A percentile compares a stretch with the other conserved stretches of the same genome.
Evolutionary conservation across 2,888 invertebrate species (phyloP).

Genomic region (Hypolimnas misippus): DNA sequence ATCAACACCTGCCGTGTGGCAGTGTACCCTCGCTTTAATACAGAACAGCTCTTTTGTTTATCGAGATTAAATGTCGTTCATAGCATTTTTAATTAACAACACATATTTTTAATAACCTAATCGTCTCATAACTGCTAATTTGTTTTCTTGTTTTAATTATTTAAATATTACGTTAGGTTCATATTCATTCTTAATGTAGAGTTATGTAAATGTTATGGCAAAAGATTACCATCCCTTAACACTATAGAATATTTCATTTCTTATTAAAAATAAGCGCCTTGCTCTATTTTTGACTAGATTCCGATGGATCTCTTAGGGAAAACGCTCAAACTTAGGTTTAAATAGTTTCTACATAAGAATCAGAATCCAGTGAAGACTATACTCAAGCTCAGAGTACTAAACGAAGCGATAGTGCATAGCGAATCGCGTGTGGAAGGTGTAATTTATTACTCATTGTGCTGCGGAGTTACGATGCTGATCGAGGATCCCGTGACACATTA

Average conservation of each 20-base stretch:
- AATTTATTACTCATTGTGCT: constrained; percentile 27
- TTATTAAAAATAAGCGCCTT: constrained; percentile 8
- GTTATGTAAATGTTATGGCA: background rate
- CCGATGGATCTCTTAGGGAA: background rate
- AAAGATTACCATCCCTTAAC: background rate
- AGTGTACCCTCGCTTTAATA: background rate
- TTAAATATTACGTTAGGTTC: no score
- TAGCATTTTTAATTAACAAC: background rate
- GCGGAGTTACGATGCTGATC: constrained; percentile 13
- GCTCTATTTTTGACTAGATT: constrained; percentile 20
- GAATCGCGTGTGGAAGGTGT: constrained; percentile 30
- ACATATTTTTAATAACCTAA: background rate
- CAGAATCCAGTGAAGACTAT: constrained; percentile 3
- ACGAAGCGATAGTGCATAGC: constrained; percentile 26
- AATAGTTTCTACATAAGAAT: background rate
- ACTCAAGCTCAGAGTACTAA: constrained; percentile 15
- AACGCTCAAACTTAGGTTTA: constrained; percentile 6
- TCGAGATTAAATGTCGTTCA: background rate
- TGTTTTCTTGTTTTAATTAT: background rate
- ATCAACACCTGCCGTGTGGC: background rate
- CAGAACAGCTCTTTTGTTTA: background rate
- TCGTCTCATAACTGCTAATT: background rate
- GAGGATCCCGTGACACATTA: constrained; percentile 16
- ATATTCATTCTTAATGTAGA: background rate
- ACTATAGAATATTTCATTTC: constrained; percentile 7